These are phyloP conservation scores for Macrosteles quadrilineatus DNA, from an alignment of 1,140 invertebrate species.

Conservation along the genomic window DNA sequence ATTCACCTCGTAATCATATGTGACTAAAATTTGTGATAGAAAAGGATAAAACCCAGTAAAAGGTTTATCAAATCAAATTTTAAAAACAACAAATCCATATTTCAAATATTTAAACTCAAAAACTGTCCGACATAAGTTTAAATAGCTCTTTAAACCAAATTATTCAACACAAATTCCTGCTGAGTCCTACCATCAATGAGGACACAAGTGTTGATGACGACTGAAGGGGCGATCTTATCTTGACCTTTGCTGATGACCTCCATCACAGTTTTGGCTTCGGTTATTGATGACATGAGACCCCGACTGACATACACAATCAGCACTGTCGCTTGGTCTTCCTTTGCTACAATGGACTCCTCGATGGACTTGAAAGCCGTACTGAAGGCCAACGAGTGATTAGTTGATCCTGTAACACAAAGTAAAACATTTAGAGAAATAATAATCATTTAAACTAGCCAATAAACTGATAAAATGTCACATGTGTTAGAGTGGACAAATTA, in stretches of 20 bases:
- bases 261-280: conserved; percentile 62
- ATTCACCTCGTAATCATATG: no score
- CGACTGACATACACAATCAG: conserved; percentile 67
- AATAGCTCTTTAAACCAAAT: conserved; percentile 30
- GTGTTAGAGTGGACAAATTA: no score
- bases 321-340: conserved; percentile 49
- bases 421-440: no score
- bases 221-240: conserved; percentile 50
- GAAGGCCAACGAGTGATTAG: conserved; percentile 66
- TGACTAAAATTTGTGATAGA: no score
- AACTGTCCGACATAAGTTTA: conserved; percentile 3
- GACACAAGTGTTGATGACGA: conserved; percentile 67
- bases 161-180: background rate
- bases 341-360: conserved; percentile 45
- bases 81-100: no score
- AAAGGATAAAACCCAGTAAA: no score
- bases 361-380: conserved; percentile 61
- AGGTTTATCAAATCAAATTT: no score
- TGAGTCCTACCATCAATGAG: conserved; percentile 59
- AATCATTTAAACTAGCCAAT: no score
- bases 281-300: conserved; percentile 62
- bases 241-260: conserved; percentile 57
- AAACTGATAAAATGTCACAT: no score
- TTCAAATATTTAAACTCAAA: no score
- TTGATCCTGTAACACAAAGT: conserved; percentile 56